Base-by-base conservation (phyloP, 2,113 vertebrate genomes). In the Pygathrix nemaeus region DNA sequence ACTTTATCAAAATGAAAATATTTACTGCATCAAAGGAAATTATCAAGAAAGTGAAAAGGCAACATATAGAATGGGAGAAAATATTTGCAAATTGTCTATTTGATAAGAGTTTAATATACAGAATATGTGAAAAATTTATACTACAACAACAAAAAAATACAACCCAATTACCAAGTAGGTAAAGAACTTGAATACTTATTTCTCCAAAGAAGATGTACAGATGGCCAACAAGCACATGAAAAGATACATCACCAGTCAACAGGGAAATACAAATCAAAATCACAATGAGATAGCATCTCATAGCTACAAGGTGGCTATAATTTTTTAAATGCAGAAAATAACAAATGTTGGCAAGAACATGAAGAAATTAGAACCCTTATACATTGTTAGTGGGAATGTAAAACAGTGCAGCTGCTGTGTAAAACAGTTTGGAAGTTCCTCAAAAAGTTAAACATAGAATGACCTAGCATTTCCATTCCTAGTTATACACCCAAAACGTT, bases 1-100 rank as follows among this genome's bases (percentile, higher is more conserved):
- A 75, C 32, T 86, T 78, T 13, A 48, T 48, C 12, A 79, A 55
- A 76, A 45, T 18, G 30, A 73, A 88, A 76, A 64, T 12, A 48
- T 59, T 61, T 73, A 48, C 13, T 25, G 16, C 78, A 55, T 83
- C 20, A 21, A 48, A 91, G 38, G n/a, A 88, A 10, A 55, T 83
- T 93, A 78, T n/a, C 66, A n/a, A 45, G 70, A 83, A 95, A 84
- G 23, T 50, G 50, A 64, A 95, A 93, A 96, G 68, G 50, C 16
- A 88, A 32, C 25, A 5, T 68, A 83, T 6, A 38, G 38, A 68
- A 27, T 83, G 45, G 27, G 43, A 81, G 43, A 66, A 83, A 93
- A 80, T 59, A 68, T 80, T 88, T 68, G 32, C 38, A 88, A 75
- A 85, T 73, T 57, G 75, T 59, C 52, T 45, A 40, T 8, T 21